These are phyloP conservation scores for Sweltsa coloradensis DNA, from an alignment of 1,140 invertebrate genomes.

Conservation along the genomic window DNA sequence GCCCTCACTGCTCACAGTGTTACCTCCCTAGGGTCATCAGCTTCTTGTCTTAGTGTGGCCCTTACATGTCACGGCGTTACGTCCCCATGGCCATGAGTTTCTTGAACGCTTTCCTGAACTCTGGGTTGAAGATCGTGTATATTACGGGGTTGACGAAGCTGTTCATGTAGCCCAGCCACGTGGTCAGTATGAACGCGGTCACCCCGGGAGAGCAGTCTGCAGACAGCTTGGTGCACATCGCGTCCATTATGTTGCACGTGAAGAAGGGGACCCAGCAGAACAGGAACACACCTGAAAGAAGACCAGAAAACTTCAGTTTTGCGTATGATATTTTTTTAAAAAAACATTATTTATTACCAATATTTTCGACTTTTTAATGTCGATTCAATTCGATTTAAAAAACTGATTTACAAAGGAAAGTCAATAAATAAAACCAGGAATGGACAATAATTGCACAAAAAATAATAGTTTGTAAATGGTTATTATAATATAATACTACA, in stretches of 20 bases:
- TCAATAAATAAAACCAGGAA: no score
- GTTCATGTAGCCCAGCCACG: conserved; percentile 99
- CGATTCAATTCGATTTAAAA: neutral
- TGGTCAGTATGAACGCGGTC: conserved; percentile 84
- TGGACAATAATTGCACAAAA: no score
- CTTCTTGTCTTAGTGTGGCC: no score
- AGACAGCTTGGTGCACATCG: conserved; percentile 80
- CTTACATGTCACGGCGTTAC: conserved; percentile 20
- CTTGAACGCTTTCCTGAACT: conserved; percentile 97
- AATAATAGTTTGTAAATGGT: no score
- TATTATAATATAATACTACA: no score
- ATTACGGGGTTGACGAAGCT: conserved; percentile 96
- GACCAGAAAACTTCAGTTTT: conserved; percentile 14
- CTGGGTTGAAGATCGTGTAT: conserved; percentile 98
- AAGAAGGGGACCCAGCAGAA: conserved; percentile 99
- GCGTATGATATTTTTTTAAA: conserved; percentile 2
- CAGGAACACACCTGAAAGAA: conserved; percentile 74
- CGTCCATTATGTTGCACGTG: conserved; percentile 92
- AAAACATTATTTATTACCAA: conserved; percentile 5
- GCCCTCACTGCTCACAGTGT: no score
- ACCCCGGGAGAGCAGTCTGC: conserved; percentile 73
- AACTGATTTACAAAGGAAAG: no score
- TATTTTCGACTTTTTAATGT: conserved; percentile 6
- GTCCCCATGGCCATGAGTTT: conserved; percentile 57
- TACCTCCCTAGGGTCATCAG: no score